phyloP scores from a whole-genome alignment of 2,113 vertebrate species.

The Stomatorhinus ivindoensis region DNA sequence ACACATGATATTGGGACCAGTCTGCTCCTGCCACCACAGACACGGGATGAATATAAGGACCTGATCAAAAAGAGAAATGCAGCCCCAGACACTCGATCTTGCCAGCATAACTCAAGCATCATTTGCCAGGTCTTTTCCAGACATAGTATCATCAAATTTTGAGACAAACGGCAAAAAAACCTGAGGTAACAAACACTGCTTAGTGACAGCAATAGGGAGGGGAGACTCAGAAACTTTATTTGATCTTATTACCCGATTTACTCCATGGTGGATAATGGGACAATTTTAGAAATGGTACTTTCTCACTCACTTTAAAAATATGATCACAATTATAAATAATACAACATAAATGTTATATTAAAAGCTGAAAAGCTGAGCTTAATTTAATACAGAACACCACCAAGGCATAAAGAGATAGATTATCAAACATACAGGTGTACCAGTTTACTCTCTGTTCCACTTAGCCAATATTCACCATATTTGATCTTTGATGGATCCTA shows the following conservation, averaged over 20 bases:
- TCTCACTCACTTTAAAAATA: neutral
- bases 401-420: neutral
- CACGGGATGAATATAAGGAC: neutral
- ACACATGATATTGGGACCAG: neutral
- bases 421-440: neutral
- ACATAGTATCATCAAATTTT: neutral
- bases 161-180: neutral
- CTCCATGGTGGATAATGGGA: neutral
- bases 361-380: neutral
- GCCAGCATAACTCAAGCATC: neutral
- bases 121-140: neutral
- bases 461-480: neutral
- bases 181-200: neutral
- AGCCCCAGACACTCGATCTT: too few relatives aligned
- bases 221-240: neutral
- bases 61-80: neutral
- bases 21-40: neutral
- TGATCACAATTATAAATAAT: neutral
- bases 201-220: neutral
- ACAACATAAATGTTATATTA: neutral
- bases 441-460: neutral
- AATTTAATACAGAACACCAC: neutral
- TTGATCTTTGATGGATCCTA: neutral
- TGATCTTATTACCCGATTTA: neutral
- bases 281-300: neutral